phyloP scores from a whole-genome alignment of 1,140 invertebrate genomes.

The Aphidius ervi region DNA sequence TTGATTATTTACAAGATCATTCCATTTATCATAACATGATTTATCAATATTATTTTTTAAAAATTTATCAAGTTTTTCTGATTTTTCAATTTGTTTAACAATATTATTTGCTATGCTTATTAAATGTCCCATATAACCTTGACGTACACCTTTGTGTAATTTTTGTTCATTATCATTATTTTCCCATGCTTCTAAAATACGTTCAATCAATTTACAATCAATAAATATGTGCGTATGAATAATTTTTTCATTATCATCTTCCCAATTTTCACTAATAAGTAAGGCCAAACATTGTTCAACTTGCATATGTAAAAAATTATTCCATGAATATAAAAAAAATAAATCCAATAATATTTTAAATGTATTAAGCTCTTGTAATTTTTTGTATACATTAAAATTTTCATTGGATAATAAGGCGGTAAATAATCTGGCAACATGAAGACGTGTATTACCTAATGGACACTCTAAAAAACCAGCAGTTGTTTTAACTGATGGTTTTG shows the following conservation, averaged over 20 bases:
- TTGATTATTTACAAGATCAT: constrained; percentile 57
- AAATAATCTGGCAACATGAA: constrained; percentile 72
- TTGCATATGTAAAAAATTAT: constrained; percentile 87
- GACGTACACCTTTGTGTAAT: constrained; percentile 53
- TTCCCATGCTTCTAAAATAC: constrained; percentile 65
- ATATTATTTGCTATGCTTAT: constrained; percentile 70
- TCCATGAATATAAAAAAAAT: constrained; percentile 79
- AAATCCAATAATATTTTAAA: constrained; percentile 67
- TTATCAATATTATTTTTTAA: constrained; percentile 57
- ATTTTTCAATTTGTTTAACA: constrained; percentile 49
- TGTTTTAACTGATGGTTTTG: constrained; percentile 61
- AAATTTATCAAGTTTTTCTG: constrained; percentile 47
- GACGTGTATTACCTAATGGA: constrained; percentile 71
- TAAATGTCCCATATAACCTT: constrained; percentile 75
- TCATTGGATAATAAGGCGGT: constrained; percentile 66
- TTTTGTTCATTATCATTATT: constrained; percentile 57
- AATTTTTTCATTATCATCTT: constrained; percentile 46
- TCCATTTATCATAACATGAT: constrained; percentile 57
- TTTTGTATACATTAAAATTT: constrained; percentile 57
- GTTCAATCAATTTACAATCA: constrained; percentile 63
- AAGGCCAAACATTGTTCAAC: constrained; percentile 69
- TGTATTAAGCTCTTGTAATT: constrained; percentile 56
- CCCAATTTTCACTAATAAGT: constrained; percentile 56
- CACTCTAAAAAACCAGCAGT: constrained; percentile 64
- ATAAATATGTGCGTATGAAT: constrained; percentile 60